These are phyloP conservation scores for Pluvianellus socialis DNA, from an alignment of 2,113 vertebrate genomes.

Conservation along the genomic window DNA sequence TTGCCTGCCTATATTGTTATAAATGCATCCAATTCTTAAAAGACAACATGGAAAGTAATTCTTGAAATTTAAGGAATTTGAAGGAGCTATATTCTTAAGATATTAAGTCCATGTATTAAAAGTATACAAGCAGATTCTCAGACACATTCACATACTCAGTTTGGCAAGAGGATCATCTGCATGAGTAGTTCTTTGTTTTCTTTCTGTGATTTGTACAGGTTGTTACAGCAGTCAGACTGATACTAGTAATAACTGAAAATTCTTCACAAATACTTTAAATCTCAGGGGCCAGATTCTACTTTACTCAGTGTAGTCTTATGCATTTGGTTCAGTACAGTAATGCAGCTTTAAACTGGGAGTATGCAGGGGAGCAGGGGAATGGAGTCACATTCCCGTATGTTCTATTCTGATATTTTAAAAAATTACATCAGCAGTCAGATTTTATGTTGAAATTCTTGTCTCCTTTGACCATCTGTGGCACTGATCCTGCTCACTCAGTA, in stretches of 20 bases:
- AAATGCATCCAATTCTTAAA: slow-evolving; percentile 55
- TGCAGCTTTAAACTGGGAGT: neutral
- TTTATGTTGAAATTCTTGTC: neutral
- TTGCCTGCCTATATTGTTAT: slow-evolving; percentile 51
- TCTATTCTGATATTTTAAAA: slow-evolving; percentile 30
- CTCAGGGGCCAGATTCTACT: neutral
- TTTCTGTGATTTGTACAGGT: slow-evolving; percentile 58
- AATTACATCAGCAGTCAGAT: slow-evolving; percentile 3
- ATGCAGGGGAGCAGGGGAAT: neutral
- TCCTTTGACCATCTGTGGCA: neutral
- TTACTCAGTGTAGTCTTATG: neutral
- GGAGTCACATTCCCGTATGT: neutral
- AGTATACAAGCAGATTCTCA: slow-evolving; percentile 61
- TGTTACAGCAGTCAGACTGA: slow-evolving; percentile 62
- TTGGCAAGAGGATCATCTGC: slow-evolving; percentile 58
- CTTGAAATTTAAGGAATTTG: slow-evolving; percentile 72
- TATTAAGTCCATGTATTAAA: slow-evolving; percentile 66
- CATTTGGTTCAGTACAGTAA: neutral
- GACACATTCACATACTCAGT: slow-evolving; percentile 7
- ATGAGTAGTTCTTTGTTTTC: slow-evolving; percentile 71
- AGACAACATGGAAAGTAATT: slow-evolving; percentile 64
- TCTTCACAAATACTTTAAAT: slow-evolving; percentile 68
- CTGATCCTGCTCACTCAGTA: neutral
- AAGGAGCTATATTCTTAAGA: slow-evolving; percentile 69
- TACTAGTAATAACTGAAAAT: slow-evolving; percentile 70